These are phyloP conservation scores for Intellagama lesueurii DNA, from an alignment of 2,797 vertebrate species.

Conservation along the genomic window DNA sequence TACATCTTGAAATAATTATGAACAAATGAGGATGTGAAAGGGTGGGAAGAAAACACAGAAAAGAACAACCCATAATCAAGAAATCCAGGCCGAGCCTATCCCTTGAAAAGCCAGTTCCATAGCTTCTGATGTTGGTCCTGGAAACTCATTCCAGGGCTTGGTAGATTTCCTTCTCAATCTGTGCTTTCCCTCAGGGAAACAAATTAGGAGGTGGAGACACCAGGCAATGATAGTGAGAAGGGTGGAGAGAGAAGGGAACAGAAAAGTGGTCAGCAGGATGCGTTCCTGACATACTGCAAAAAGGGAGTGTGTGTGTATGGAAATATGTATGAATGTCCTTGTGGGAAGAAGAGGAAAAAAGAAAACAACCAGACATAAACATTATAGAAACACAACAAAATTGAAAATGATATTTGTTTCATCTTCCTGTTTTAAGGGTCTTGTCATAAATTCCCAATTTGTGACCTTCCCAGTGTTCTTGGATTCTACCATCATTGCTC, in stretches of 20 bases:
- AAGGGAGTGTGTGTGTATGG: no score
- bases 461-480: no score
- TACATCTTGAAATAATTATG: neutral
- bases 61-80: constrained; percentile 1
- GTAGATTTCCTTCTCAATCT: neutral
- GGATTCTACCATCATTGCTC: no score
- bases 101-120: neutral
- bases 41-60: neutral
- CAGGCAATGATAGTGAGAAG: neutral
- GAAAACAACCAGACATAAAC: no score
- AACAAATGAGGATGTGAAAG: constrained; percentile 1
- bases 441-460: no score
- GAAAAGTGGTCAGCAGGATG: neutral
- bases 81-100: neutral
- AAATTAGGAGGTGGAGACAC: neutral
- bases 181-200: neutral
- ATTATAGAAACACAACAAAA: no score
- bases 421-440: no score
- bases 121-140: neutral
- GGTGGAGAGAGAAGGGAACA: neutral
- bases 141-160: neutral
- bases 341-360: no score
- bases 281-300: neutral
- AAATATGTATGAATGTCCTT: no score
- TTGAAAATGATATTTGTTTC: no score